Percentiles rank a stretch among this genome's conserved stretches.
Evolutionary conservation across 2,113 vertebrate genomes (phyloP).

Genomic region (Noctilio leporinus): DNA sequence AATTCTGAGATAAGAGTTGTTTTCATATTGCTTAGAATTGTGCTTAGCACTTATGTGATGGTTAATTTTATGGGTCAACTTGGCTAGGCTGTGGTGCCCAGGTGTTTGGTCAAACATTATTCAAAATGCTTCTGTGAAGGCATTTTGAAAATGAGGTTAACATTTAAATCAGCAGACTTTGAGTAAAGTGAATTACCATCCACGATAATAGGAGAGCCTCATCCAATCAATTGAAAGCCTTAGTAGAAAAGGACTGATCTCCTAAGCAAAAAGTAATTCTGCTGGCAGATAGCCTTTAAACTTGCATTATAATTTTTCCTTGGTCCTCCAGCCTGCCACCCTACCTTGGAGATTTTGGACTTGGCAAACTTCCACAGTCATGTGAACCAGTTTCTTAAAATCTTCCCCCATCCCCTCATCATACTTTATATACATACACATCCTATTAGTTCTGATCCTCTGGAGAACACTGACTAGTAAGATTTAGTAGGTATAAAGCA

Average conservation of each 20-base stretch:
- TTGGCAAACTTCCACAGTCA: neutral
- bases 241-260: neutral
- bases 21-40: neutral
- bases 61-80: neutral
- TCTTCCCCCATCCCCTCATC: neutral
- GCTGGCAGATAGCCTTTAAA: neutral
- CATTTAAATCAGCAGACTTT: neutral
- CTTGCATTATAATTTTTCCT: neutral
- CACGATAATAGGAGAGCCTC: neutral
- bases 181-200: neutral
- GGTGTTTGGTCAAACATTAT: neutral
- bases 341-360: neutral
- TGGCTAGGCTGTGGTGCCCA: neutral
- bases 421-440: neutral
- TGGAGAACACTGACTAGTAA: neutral
- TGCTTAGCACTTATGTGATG: neutral
- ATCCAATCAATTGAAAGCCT: neutral
- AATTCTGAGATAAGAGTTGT: neutral
- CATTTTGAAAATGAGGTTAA: neutral
- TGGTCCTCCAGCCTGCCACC: neutral
- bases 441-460: neutral
- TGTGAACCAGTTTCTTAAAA: neutral
- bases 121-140: neutral
- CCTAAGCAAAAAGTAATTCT: neutral
- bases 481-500: neutral